Evolutionary conservation across 2,888 invertebrate species (phyloP), one percentile per base, ranked within the genome.

Genomic region (Epicampocera succincta): DNA sequence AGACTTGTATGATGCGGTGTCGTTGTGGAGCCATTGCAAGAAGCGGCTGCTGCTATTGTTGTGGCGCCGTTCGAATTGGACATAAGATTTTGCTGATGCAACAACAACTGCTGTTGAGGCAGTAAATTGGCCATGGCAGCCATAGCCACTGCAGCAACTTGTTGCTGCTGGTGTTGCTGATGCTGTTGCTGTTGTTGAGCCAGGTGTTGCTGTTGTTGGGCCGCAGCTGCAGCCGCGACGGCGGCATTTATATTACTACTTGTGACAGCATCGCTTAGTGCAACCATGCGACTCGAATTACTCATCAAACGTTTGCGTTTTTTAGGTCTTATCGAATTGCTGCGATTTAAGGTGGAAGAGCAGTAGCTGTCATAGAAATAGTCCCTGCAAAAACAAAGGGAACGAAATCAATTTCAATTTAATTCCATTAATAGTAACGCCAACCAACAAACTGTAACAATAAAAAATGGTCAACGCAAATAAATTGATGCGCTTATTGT

Each of bases 321-420:
- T 86, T 91, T 91, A 68, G 91, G 89, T 2, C 91, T 89, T 50
- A 90, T 87, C 2, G 89, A 87, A 63, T 89, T 87, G 38, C 87
- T 86, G 4, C 91, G 90, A 77, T 90, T 87, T 68, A 91, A 80
- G 21, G 91, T 87, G 63, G 91, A 91, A 15, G 91, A 89, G 86
- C 89, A 91, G 86, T 91, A 91, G 86, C 91, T 93, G 89, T 93
- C 93, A 86, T 93, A 93, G 89, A 93, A 93, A 88, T 93, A 93
- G 87, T 93, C 93, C 93, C 93, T 93, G 44, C 9, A 78, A 74
- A 44, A 15, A 72, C 21, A 19, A 12, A 75, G 40, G 48, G 21
- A 52, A 15, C 52, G 65, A 74, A 66, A 85, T 52, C 66, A 84
- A 80, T 71, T 83, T 77, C 46, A 80, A 40, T 69, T 56, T 56